Evolutionary conservation across 2,113 vertebrate species (phyloP).

Genomic region (Columba livia): DNA sequence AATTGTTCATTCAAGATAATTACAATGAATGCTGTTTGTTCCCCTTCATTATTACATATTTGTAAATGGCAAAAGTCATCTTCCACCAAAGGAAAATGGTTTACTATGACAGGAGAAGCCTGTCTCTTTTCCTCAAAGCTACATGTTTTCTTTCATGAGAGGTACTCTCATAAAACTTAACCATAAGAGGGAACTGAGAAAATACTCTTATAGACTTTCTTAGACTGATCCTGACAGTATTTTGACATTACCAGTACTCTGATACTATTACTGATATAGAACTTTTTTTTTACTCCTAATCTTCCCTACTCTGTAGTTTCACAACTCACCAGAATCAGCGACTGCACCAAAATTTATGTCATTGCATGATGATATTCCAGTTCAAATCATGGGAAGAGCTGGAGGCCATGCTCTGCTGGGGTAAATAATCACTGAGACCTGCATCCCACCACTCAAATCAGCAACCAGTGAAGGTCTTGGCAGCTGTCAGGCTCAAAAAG

Average conservation of each 20-base stretch:
- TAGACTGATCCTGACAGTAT: neutral
- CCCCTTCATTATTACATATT: neutral
- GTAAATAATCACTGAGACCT: neutral
- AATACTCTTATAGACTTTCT: neutral
- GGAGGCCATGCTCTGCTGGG: neutral
- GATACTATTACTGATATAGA: neutral
- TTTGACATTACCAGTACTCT: neutral
- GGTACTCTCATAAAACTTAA: neutral
- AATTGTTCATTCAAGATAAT: constrained; percentile 12
- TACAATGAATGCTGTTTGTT: constrained; percentile 9
- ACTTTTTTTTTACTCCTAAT: neutral
- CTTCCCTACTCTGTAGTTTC: neutral
- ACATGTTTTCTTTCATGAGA: neutral
- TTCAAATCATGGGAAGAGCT: neutral
- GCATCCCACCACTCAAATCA: neutral
- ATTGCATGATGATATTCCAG: neutral
- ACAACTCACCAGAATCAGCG: neutral
- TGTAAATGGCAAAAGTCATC: neutral
- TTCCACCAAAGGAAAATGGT: neutral
- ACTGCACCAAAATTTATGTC: neutral
- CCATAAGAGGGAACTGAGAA: neutral
- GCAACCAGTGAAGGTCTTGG: neutral
- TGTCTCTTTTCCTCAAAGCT: neutral
- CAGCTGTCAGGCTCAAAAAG: neutral
- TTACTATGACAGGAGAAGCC: neutral